phyloP scores from a whole-genome alignment of 2,888 invertebrate species.

The Diarsia mendica region DNA sequence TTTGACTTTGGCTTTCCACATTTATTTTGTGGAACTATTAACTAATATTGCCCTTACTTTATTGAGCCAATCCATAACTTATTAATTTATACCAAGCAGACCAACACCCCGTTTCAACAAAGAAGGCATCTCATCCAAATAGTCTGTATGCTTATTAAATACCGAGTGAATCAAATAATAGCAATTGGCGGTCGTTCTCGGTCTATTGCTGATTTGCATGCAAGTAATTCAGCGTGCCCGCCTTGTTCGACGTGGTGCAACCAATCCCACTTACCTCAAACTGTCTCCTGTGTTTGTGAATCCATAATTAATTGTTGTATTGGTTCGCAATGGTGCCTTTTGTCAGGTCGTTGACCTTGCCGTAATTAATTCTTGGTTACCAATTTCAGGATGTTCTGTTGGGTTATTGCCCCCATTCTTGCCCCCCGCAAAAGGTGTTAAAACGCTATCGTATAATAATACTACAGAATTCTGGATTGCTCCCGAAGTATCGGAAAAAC shows the following conservation, averaged over 20 bases:
- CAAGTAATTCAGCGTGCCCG: conserved; percentile 33
- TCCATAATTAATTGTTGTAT: conserved; percentile 51
- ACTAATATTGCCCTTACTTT: too few relatives aligned
- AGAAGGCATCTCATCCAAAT: conserved; percentile 6
- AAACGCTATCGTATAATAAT: too few relatives aligned
- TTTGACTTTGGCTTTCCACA: too few relatives aligned
- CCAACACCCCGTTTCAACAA: conserved; percentile 7
- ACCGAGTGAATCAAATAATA: conserved; percentile 34
- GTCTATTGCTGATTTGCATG: conserved; percentile 51
- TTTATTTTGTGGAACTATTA: too few relatives aligned
- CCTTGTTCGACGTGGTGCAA: not conserved
- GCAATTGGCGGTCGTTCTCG: conserved; percentile 27
- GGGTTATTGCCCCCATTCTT: too few relatives aligned
- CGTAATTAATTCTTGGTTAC: not conserved
- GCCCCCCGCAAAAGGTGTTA: too few relatives aligned
- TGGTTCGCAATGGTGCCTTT: not conserved
- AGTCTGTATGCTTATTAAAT: not conserved
- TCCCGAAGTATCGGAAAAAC: too few relatives aligned
- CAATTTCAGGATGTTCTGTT: not conserved
- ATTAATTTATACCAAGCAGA: not conserved
- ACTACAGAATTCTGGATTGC: too few relatives aligned
- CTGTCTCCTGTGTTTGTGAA: conserved; percentile 42
- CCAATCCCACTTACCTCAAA: conserved; percentile 34
- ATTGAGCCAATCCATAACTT: too few relatives aligned
- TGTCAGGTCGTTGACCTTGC: not conserved